Percentiles rank a stretch among this genome's conserved stretches.
Conservation (phyloP, 1,140 invertebrate species). For the Microplitis mediator region DNA sequence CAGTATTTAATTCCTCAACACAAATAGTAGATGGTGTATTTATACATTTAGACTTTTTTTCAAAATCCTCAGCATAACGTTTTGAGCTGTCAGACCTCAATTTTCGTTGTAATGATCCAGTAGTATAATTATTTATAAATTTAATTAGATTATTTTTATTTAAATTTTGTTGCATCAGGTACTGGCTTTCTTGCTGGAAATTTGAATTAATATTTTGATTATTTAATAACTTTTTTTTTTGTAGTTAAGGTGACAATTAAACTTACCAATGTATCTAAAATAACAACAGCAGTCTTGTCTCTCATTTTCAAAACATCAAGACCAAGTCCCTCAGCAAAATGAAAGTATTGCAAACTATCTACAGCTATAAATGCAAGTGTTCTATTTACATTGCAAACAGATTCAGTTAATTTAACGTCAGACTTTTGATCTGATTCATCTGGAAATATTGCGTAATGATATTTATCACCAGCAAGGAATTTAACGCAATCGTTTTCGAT, state of each 20-base stretch:
- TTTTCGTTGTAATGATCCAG: constrained; percentile 64
- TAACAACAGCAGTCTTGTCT: constrained; percentile 73
- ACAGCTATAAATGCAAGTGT: constrained; percentile 74
- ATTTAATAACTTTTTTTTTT: constrained; percentile 4
- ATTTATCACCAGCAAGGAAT: constrained; percentile 53
- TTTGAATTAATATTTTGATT: background rate
- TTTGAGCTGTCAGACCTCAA: constrained; percentile 53
- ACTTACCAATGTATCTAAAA: constrained; percentile 74
- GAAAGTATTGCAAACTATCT: constrained; percentile 71
- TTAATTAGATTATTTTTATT: constrained; percentile 64
- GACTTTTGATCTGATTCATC: constrained; percentile 26
- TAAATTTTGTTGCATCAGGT: constrained; percentile 67
- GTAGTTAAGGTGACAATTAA: constrained; percentile 19
- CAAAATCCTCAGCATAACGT: constrained; percentile 40
- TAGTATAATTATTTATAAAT: constrained; percentile 72
- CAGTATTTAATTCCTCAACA: constrained; percentile 66
- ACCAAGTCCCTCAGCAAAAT: constrained; percentile 76
- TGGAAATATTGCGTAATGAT: constrained; percentile 49
- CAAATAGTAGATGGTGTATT: constrained; percentile 49
- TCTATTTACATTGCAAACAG: constrained; percentile 68
- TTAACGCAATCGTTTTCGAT: constrained; percentile 48
- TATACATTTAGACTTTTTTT: constrained; percentile 37
- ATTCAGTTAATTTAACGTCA: constrained; percentile 47
- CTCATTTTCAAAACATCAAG: constrained; percentile 67
- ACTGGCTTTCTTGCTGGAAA: constrained; percentile 71